Evolutionary conservation across 2,888 invertebrate genomes (phyloP).

Genomic region (Drosophila flavopinicola): DNA sequence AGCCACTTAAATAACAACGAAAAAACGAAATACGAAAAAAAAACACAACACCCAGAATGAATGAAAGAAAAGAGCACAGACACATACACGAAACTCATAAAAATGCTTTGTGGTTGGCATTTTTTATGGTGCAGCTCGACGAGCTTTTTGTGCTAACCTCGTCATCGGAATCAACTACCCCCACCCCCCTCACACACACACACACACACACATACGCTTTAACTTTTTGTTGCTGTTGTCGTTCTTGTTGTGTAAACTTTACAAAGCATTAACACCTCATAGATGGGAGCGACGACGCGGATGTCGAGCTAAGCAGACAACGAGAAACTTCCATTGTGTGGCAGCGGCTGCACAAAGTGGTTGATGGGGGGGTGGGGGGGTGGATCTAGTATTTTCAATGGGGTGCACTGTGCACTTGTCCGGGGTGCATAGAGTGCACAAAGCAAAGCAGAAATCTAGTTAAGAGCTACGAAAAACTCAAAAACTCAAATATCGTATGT

Average conservation of each 20-base stretch:
- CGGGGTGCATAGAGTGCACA: constrained; percentile 32
- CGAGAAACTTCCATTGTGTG: constrained; percentile 22
- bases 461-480: constrained; percentile 46
- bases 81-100: no score
- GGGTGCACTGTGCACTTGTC: constrained; percentile 14
- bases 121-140: constrained; percentile 58
- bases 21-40: constrained; percentile 4
- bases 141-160: constrained; percentile 44
- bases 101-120: constrained; percentile 77
- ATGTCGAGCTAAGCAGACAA: constrained; percentile 39
- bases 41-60: background rate
- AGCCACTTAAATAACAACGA: constrained; percentile 42
- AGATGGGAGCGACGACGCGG: constrained; percentile 40
- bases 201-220: constrained; percentile 34
- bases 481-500: constrained; percentile 68
- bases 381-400: constrained; percentile 7
- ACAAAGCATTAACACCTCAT: constrained; percentile 68
- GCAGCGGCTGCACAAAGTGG: background rate
- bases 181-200: no score
- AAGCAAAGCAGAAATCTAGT: constrained; percentile 54
- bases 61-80: no score
- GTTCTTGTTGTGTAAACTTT: constrained; percentile 56
- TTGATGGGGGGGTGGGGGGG: background rate
- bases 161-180: constrained; percentile 21
- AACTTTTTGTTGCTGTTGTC: constrained; percentile 29